Percentiles rank a stretch among this genome's conserved stretches.
Conservation (phyloP, 2,888 invertebrate species). For the Exephanes ischioxanthus region DNA sequence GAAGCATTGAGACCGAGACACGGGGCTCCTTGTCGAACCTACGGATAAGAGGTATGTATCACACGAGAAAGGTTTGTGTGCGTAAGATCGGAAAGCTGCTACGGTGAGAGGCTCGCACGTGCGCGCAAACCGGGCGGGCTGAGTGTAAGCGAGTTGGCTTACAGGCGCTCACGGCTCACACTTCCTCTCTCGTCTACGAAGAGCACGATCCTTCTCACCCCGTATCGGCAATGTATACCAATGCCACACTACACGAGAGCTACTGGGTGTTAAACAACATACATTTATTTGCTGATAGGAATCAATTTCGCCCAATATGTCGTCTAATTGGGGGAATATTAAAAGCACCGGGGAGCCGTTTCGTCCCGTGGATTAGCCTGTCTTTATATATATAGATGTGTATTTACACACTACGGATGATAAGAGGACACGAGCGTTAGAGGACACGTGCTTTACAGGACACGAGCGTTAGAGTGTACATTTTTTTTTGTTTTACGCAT, state of each 20-base stretch:
- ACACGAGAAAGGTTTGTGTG: not conserved
- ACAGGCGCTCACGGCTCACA: constrained; percentile 11
- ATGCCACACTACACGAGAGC: constrained; percentile 6
- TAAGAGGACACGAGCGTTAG: not conserved
- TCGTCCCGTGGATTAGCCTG: constrained; percentile 3
- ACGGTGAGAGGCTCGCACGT: constrained; percentile 33
- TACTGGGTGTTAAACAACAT: constrained; percentile 1
- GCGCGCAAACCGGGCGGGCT: constrained; percentile 10
- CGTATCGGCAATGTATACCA: not conserved
- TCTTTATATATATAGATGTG: too few species aligned
- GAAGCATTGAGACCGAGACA: constrained; percentile 41
- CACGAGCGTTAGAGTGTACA: too few species aligned
- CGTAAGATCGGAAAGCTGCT: constrained; percentile 32
- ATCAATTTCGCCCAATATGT: constrained; percentile 47
- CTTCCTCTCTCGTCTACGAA: not conserved
- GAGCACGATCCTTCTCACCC: constrained; percentile 13
- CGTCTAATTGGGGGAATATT: constrained; percentile 52
- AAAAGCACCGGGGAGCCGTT: constrained; percentile 49
- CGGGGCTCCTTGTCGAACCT: not conserved
- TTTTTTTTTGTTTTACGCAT: too few species aligned
- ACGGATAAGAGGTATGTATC: too few species aligned
- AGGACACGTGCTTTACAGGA: not conserved
- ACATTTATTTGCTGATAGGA: constrained; percentile 40
- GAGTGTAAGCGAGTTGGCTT: constrained; percentile 21
- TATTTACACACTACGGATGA: not conserved